Conservation (phyloP, 2,113 vertebrate genomes). For the Percopsis transmontana region DNA sequence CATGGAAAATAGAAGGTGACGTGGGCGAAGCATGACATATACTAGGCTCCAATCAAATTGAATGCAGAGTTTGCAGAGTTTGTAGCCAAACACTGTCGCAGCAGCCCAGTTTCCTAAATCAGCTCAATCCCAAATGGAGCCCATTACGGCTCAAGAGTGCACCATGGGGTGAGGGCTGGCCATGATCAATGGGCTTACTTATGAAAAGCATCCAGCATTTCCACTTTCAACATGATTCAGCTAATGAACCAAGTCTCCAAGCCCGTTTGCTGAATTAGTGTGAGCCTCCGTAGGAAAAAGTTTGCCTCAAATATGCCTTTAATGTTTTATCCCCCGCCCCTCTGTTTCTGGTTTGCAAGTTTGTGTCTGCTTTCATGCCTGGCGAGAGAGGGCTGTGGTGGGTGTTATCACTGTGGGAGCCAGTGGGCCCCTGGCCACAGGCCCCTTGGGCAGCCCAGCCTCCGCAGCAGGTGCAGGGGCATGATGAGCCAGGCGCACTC, state of each 20-base stretch:
- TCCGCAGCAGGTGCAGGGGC: constrained; percentile 64
- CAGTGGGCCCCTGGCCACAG: constrained; percentile 43
- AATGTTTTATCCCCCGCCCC: constrained; percentile 17
- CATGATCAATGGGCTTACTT: constrained; percentile 10
- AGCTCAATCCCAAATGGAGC: constrained; percentile 28
- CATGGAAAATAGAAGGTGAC: constrained; percentile 13
- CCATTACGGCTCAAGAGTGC: constrained; percentile 35
- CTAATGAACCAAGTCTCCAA: constrained; percentile 26
- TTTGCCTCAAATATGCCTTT: constrained; percentile 35
- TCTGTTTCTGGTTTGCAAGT: constrained; percentile 3
- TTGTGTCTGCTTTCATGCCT: constrained; percentile 31
- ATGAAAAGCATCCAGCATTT: constrained; percentile 27
- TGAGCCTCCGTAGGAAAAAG: constrained; percentile 2
- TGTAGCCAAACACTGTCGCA: constrained; percentile 33
- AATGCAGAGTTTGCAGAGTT: constrained; percentile 26
- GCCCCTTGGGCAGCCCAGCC: constrained; percentile 53
- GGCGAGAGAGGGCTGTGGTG: constrained; percentile 21
- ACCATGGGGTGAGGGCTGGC: constrained; percentile 1
- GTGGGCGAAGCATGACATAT: constrained; percentile 42
- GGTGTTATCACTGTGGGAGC: constrained; percentile 1
- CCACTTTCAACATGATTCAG: constrained; percentile 25
- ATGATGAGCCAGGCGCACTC: constrained; percentile 41
- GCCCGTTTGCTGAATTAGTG: constrained; percentile 16
- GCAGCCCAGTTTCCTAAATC: constrained; percentile 52
- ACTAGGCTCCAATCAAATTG: constrained; percentile 32